Conservation (phyloP, 2,113 vertebrate species). For the Numenius arquata region DNA sequence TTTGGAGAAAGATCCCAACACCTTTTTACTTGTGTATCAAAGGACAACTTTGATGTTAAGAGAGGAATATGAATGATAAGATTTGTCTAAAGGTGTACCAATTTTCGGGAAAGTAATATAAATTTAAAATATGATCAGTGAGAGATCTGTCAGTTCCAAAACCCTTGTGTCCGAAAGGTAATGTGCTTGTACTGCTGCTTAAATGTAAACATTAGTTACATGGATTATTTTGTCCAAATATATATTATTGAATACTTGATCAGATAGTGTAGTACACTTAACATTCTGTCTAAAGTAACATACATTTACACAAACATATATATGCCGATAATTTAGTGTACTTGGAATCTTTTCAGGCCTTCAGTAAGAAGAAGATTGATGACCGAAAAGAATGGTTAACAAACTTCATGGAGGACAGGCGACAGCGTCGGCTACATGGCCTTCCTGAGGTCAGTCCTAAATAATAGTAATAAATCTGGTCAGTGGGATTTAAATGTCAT, state of each 20-base stretch:
- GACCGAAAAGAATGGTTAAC: conserved; percentile 99
- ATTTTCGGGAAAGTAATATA: neutral
- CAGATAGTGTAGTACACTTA: neutral
- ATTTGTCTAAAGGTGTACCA: neutral
- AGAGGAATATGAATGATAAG: neutral
- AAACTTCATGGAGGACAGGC: conserved; percentile 97
- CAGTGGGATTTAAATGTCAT: neutral
- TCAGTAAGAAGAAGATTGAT: conserved; percentile 99
- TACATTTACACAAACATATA: neutral
- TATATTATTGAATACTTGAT: neutral
- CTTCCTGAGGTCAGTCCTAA: conserved; percentile 87
- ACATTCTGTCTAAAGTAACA: conserved; percentile 1
- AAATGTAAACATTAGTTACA: neutral
- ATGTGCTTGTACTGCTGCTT: neutral
- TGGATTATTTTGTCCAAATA: neutral
- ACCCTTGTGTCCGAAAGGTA: neutral
- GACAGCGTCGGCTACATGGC: conserved; percentile 94
- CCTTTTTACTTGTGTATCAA: neutral
- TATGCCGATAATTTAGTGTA: neutral
- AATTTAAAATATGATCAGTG: neutral
- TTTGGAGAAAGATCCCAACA: neutral
- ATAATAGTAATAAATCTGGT: neutral
- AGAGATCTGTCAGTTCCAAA: neutral
- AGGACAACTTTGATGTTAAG: neutral
- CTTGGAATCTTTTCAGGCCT: conserved; percentile 82